Evolutionary conservation across 2,797 vertebrate genomes (phyloP), one percentile per base, ranked within the genome.

Genomic region (Chiloscyllium punctatum): DNA sequence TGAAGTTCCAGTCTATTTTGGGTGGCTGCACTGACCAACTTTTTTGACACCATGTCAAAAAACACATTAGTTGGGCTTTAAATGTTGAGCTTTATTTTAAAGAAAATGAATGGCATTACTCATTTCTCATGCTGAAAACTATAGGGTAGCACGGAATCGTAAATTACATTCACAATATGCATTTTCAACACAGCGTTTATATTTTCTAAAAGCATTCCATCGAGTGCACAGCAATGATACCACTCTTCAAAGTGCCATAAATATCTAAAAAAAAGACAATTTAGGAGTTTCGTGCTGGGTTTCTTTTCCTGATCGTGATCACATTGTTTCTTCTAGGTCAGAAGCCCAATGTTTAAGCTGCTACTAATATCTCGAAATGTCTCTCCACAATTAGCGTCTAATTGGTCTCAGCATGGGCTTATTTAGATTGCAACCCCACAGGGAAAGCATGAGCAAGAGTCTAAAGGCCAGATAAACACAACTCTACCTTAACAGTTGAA

Each of bases 321-420:
- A 69, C 90, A 69, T 92, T 25, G 23, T 37, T 69, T 92, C 2
- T 92, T n/a, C 90, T 37, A 69, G 66, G 33, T 66, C 66, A 92
- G 90, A 42, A 42, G 33, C 90, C 90, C 66, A 92, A 66, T n/a
- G 25, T 42, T 92, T 92, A 68, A 92, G 66, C 62, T 69, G 90
- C 90, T 69, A 42, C 90, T 42, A 69, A 69, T 37, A 42, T 21
- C 42, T 69, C 23, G 66, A 69, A 92, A 92, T 1, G 66, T 92
- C 66, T 92, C 62, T 69, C 90, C 62, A 69, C 90, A 92, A 92
- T 92, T 92, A 92, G 62, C 69, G 66, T 92, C 90, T 92, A 92
- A 69, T 92, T 92, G 66, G n/a, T 69, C 90, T 69, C 66, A 13
- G 62, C 90, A 92, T 92, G 62, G 42, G 90, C 90, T n/a, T 92